Base-by-base conservation (phyloP, 2,888 invertebrate species). In the Trichopria drosophilae region DNA sequence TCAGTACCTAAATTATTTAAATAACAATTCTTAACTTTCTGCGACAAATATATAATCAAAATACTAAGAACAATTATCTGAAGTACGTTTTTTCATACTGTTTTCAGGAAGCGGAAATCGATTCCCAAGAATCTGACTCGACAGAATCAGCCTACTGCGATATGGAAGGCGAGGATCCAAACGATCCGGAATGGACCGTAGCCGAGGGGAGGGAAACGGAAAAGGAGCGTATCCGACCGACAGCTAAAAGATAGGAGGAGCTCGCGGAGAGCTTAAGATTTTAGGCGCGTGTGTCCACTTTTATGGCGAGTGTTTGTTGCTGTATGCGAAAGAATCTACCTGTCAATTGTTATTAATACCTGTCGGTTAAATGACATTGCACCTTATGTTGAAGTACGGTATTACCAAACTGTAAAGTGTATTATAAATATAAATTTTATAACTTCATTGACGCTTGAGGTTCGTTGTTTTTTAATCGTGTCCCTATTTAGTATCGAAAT, bases 151-250 rank as follows among this genome's bases (percentile, higher is more conserved):
- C 82, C 42, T 78, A 81, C 42, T 83, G 81, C 56, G 88, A 88
- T 58, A 68, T 76, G 54, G 75, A 74, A 32, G 74, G 71, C 51
- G 90, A 90, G 69, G 91, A 91, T 76, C 90, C 90, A 19, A 89
- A 90, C 71, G 91, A 91, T 78, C 86, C 86, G 5, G 91, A 91
- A 70, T 92, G 92, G 92, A 84, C 83, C 15, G 82, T 76, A 41
- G 71, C 71, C 1, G 80, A 79, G 45, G 80, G 78, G 53, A 67
- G 71, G 47, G 74, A 75, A 51, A 66, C 67, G 56, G 75, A 75
- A 60, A 75, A 74, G 62, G 75, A 74, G 48, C 66, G 73, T 69
- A 73, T 75, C 65, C 72, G 74, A 62, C 70, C 69, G 47, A 74
- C 73, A 45, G 73, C 73, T 62, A 75, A 75, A 56, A 75, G 75